These are phyloP conservation scores for Leucosticte australis DNA, from an alignment of 2,113 vertebrate species.

Conservation along the genomic window DNA sequence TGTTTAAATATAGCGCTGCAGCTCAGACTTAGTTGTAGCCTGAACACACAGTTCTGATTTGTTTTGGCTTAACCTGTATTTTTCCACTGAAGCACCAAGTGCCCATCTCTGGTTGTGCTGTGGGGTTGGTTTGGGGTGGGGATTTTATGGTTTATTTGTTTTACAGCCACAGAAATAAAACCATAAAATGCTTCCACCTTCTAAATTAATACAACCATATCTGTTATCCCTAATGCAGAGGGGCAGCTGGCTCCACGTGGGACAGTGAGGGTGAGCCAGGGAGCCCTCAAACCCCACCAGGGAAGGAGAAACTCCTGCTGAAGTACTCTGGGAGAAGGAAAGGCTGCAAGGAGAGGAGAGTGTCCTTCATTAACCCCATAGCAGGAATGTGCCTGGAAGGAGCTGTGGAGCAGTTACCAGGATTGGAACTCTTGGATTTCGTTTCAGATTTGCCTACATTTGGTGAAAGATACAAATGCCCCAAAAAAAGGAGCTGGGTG, in stretches of 20 bases:
- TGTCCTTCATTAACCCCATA: not conserved
- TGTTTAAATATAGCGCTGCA: conserved; percentile 40
- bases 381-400: not conserved
- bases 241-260: not conserved
- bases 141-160: not conserved
- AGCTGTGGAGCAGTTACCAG: not conserved
- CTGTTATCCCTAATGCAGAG: not conserved
- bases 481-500: not conserved
- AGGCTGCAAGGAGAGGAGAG: not conserved
- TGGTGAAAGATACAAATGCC: not conserved
- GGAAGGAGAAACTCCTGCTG: not conserved
- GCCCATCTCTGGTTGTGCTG: not conserved
- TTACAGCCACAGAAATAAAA: not conserved
- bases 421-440: not conserved
- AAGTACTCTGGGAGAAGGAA: not conserved
- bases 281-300: not conserved
- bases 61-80: conserved; percentile 52
- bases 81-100: not conserved
- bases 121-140: not conserved
- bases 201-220: not conserved
- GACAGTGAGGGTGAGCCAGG: not conserved
- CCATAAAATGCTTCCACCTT: not conserved
- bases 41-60: not conserved
- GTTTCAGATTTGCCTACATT: not conserved
- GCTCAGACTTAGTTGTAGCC: not conserved